Conservation (phyloP, 1,140 invertebrate genomes). For the Drosophila persimilis region DNA sequence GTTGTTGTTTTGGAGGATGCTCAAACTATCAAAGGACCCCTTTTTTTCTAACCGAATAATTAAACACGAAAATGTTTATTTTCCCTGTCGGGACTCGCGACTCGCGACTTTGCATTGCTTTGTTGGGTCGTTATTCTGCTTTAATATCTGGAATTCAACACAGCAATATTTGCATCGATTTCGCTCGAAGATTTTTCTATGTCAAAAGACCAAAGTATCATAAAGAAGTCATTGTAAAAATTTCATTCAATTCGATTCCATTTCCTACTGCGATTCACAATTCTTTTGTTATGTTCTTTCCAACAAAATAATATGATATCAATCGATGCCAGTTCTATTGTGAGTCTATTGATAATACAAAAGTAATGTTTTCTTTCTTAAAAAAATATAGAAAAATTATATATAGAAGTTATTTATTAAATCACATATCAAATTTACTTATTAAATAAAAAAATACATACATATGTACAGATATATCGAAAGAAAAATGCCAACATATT, state of each 20-base stretch:
- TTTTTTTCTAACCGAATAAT: not conserved
- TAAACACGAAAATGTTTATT: too few relatives aligned
- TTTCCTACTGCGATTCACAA: slow-evolving; percentile 10
- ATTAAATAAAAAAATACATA: too few relatives aligned
- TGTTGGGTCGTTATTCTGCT: too few relatives aligned
- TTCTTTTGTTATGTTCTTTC: slow-evolving; percentile 1
- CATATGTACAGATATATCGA: too few relatives aligned
- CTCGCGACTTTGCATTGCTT: too few relatives aligned
- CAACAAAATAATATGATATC: too few relatives aligned
- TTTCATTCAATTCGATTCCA: slow-evolving; percentile 16
- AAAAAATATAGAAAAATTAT: not conserved
- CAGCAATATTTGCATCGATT: too few relatives aligned
- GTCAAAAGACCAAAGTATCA: not conserved
- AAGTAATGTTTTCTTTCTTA: not conserved
- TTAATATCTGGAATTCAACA: too few relatives aligned
- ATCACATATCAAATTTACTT: too few relatives aligned
- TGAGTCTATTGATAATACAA: not conserved
- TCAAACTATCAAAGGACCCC: slow-evolving; percentile 11
- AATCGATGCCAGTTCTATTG: slow-evolving; percentile 4
- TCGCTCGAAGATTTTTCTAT: not conserved
- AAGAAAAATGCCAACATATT: too few relatives aligned
- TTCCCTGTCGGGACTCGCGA: too few relatives aligned
- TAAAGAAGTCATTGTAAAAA: not conserved
- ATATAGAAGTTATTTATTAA: too few relatives aligned
- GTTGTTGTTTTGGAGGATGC: slow-evolving; percentile 2